Base-by-base conservation (phyloP, 2,113 vertebrate genomes). In the Heterotilapia buettikoferi region DNA sequence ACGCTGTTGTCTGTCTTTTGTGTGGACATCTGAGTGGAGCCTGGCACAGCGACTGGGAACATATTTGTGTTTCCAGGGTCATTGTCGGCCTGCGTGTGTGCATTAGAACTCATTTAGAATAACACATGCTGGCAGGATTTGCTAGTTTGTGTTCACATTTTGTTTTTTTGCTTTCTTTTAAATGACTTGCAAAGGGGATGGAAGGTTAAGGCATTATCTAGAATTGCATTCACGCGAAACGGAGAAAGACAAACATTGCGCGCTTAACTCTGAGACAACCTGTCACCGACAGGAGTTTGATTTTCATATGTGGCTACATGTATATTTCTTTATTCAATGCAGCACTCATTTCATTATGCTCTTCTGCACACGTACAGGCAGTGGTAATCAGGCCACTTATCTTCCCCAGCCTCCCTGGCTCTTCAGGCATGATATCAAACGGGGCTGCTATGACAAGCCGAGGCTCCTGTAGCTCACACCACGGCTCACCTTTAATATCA, bases 341-440 rank as follows among this genome's bases (percentile, higher is more conserved):
- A 1, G 56, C 40, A 4, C 78, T 85, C 29, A 4, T 57, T 43
- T 89, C 78, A 87, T 91, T 82, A 87, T 82, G 83, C 43, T 76
- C 63, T 63, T 40, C 54, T 59, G 79, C 82, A 78, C 61, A 80
- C 83, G 68, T 50, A 38, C 85, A 80, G 45, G 36, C 57, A 36
- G 53, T 40, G 56, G 88, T 88, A 90, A 94, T 94, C 91, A 87
- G 86, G 83, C 86, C 87, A 88, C 84, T 93, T 92, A 90, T 92
- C 92, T 88, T 82, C 47, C 85, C 47, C 92, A 86, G 86, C 71
- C 83, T 80, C 66, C 71, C 81, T 26, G 26, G 57, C 90, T 92
- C 92, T 94, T 80, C 84, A 78, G 89, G 93, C 88, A 38, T 86
- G 84, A 89, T 84, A 92, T 94, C 90, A 94, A 93, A 88, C 85